Conservation (phyloP, 2,888 invertebrate species). For the Phymatocera aterrima region DNA sequence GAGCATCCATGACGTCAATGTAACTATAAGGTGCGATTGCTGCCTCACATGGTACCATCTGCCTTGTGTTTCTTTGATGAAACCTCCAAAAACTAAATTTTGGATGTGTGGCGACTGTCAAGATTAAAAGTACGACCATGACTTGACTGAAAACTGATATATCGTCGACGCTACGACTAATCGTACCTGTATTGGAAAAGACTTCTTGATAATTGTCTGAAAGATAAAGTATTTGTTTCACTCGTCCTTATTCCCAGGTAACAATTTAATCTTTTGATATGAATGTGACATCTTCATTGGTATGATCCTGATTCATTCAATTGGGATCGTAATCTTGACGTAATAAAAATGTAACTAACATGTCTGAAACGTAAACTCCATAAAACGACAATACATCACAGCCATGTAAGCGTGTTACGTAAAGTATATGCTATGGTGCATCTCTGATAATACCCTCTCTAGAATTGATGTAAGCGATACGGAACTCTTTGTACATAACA, state of each 20-base stretch:
- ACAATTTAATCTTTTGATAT: slow-evolving; percentile 22
- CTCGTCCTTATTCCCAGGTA: too few species aligned
- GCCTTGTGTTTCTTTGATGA: not conserved
- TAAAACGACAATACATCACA: not conserved
- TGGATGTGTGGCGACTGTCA: not conserved
- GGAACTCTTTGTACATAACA: not conserved
- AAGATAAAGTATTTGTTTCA: too few species aligned
- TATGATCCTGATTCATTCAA: not conserved
- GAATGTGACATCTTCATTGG: slow-evolving; percentile 7
- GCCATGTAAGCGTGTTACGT: not conserved
- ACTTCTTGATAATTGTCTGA: too few species aligned
- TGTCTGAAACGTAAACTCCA: not conserved
- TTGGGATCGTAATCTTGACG: not conserved
- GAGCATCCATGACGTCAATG: not conserved
- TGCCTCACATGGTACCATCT: not conserved
- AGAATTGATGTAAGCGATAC: slow-evolving; percentile 11
- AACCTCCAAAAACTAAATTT: not conserved
- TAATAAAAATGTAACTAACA: not conserved
- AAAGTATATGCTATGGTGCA: slow-evolving; percentile 16
- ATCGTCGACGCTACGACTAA: too few species aligned
- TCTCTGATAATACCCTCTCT: not conserved
- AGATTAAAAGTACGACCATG: not conserved
- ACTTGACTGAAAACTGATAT: not conserved
- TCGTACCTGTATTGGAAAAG: too few species aligned
- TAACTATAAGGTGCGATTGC: not conserved